Evolutionary conservation across 2,888 invertebrate species (phyloP).

Genomic region (Drosophila cognata): DNA sequence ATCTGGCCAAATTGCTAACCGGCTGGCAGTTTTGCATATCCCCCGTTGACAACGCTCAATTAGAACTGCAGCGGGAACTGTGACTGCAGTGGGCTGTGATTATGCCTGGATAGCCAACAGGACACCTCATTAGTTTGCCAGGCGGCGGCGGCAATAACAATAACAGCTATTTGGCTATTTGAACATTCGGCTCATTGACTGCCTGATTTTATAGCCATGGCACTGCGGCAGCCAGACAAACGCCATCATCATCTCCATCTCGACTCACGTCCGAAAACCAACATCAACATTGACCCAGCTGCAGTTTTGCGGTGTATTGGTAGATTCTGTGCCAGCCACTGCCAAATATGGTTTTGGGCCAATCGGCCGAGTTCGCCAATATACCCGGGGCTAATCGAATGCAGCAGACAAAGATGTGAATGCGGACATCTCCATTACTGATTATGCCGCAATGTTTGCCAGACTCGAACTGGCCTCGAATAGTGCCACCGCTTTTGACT

Average conservation of each 20-base stretch:
- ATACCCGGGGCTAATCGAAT: conserved; percentile 63
- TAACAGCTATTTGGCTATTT: conserved; percentile 54
- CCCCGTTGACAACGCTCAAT: conserved; percentile 50
- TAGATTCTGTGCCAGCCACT: conserved; percentile 28
- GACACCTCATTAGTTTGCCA: conserved; percentile 76
- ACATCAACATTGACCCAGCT: conserved; percentile 67
- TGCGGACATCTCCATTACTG: conserved; percentile 33
- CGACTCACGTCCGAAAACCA: conserved; percentile 60
- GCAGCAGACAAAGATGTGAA: conserved; percentile 58
- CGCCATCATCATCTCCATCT: not conserved
- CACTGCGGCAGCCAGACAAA: conserved; percentile 20
- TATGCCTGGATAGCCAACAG: conserved; percentile 61
- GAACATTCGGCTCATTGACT: conserved; percentile 74
- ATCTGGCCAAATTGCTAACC: conserved; percentile 30
- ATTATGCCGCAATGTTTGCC: conserved; percentile 75
- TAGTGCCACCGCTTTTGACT: conserved; percentile 39
- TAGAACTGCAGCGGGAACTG: conserved; percentile 50
- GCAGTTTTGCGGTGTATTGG: conserved; percentile 48
- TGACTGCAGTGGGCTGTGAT: conserved; percentile 32
- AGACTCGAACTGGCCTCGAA: conserved; percentile 19
- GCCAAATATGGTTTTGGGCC: conserved; percentile 77
- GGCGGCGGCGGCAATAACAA: conserved; percentile 61
- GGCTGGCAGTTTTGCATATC: conserved; percentile 9
- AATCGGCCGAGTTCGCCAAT: conserved; percentile 60
- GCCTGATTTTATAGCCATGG: conserved; percentile 69